phyloP scores from a whole-genome alignment of 2,113 vertebrate species.

The Callocephalon fimbriatum region DNA sequence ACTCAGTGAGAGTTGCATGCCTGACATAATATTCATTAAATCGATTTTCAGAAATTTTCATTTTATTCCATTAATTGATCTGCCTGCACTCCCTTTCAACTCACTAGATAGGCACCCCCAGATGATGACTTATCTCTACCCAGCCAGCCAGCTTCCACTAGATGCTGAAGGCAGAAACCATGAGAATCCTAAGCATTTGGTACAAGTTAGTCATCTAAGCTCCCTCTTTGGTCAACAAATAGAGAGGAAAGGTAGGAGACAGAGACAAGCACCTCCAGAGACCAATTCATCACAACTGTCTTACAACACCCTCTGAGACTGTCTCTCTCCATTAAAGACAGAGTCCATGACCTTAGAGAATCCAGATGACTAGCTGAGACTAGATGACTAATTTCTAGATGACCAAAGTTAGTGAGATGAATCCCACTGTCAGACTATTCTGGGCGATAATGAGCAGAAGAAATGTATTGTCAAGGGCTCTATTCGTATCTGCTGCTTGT shows the following conservation, averaged over 20 bases:
- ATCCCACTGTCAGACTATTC: not conserved
- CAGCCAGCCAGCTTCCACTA: not conserved
- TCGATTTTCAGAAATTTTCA: not conserved
- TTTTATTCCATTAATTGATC: not conserved
- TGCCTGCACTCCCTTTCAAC: not conserved
- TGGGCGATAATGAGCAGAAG: not conserved
- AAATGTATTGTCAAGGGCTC: not conserved
- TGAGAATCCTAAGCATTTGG: not conserved
- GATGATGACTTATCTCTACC: not conserved
- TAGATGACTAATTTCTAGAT: not conserved
- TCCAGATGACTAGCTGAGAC: not conserved
- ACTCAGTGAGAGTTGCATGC: not conserved
- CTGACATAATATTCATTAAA: not conserved
- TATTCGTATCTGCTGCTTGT: not conserved
- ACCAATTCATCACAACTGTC: constrained; percentile 19
- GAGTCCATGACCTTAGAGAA: constrained; percentile 16
- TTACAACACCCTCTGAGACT: not conserved
- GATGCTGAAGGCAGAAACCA: not conserved
- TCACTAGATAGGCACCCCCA: not conserved
- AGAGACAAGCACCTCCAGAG: not conserved
- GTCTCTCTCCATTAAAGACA: not conserved
- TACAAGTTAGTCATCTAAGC: not conserved
- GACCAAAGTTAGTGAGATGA: not conserved
- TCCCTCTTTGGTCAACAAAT: not conserved
- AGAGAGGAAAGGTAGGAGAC: not conserved